A percentile compares a stretch with the other conserved stretches of the same genome.
These are phyloP conservation scores for Platorchestia sp. DNA, from an alignment of 1,140 invertebrate species.

Conservation along the genomic window DNA sequence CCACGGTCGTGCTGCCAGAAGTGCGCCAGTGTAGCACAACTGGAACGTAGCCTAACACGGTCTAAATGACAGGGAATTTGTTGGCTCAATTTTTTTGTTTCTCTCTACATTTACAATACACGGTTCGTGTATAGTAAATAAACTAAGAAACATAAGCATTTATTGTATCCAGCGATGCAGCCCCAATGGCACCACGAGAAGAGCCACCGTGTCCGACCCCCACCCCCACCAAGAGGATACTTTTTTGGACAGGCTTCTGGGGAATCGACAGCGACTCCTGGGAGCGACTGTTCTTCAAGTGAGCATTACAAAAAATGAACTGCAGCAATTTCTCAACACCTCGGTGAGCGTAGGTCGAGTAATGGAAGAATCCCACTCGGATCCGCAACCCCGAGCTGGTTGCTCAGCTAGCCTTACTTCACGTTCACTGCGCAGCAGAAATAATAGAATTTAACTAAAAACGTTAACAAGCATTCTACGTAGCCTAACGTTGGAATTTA, in stretches of 20 bases:
- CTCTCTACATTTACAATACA: not conserved
- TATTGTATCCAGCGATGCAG: not conserved
- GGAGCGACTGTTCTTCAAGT: slow-evolving; percentile 15
- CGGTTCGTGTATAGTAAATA: too few species aligned
- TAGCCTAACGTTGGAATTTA: too few species aligned
- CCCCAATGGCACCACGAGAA: not conserved
- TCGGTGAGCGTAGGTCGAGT: not conserved
- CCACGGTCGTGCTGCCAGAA: not conserved
- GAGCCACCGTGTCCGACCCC: not conserved
- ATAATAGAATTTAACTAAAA: too few species aligned
- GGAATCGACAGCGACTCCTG: not conserved
- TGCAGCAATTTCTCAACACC: too few species aligned
- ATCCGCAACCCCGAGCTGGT: too few species aligned
- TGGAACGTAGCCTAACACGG: not conserved
- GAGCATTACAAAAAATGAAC: not conserved
- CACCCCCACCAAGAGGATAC: not conserved
- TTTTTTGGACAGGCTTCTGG: not conserved
- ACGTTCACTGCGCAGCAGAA: too few species aligned
- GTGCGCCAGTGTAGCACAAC: too few species aligned
- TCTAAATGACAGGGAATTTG: not conserved
- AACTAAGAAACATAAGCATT: too few species aligned
- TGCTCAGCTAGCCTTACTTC: too few species aligned
- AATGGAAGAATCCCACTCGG: not conserved
- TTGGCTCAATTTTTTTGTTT: not conserved
- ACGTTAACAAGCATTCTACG: too few species aligned